Evolutionary conservation across 2,888 invertebrate species (phyloP), one percentile per base, ranked within the genome.

Genomic region (Panopea generosa): DNA sequence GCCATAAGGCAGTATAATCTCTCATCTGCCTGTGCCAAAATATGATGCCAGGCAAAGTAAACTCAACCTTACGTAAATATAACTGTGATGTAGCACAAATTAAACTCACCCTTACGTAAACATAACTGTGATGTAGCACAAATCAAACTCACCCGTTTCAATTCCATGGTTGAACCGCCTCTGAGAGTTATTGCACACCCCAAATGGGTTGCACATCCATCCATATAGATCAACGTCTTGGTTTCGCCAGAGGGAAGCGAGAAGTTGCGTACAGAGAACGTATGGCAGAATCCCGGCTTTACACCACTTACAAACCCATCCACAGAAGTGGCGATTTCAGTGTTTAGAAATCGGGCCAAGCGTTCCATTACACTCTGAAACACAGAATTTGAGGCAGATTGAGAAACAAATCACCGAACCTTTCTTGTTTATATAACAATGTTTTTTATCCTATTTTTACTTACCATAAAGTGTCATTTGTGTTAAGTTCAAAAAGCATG

Each of bases 161-260:
- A 93, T 90, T 98, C 97, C n/a, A 93, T 91, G 66, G 94, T 92
- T 0, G 94, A 94, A 1, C 94, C 94, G 0, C 98, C 98, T n/a
- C 97, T 94, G 1, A 99, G 93, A 2, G 98, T 92, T 50, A 99
- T 95, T 20, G 98, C 97, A 83, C 97, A 97, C 0, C 97, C 98
- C 1, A 97, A 94, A 86, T 96, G 95, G 88, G 95, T 95, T 0
- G 96, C 95, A 84, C 98, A 96, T 6, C 98, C 97, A 92, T 98
- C 98, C 85, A 99, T 96, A 84, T 96, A 96, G 97, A 99, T 97
- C 33, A 99, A 93, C 0, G 97, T 97, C 94, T 99, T 99, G 2
- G 83, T 85, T 24, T 91, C 90, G 47, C 92, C 92, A 75, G 89
- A 88, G 7, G 91, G 88, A 11, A 93, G 69, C 9, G 74, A 75